phyloP scores from a whole-genome alignment of 2,797 vertebrate species.

The Bovichtus diacanthus region DNA sequence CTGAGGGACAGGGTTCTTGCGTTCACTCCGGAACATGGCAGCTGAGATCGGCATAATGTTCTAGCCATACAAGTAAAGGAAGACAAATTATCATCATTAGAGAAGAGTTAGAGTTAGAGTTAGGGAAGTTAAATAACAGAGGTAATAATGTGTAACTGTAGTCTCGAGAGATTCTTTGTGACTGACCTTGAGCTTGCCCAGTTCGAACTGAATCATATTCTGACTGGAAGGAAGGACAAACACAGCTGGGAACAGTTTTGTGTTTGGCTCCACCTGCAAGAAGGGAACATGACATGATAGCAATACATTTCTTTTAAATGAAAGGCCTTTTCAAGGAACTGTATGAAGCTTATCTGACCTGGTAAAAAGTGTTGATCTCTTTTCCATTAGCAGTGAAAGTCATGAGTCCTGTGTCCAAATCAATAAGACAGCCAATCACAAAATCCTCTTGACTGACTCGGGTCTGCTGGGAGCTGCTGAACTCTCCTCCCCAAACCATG shows the following conservation, averaged over 20 bases:
- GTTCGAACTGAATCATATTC: constrained; percentile 92
- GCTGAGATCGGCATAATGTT: constrained; percentile 98
- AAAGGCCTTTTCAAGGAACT: background rate
- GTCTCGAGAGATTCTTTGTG: background rate
- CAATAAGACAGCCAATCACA: constrained; percentile 93
- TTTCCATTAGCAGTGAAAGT: constrained; percentile 95
- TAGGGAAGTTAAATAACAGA: background rate
- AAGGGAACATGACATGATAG: background rate
- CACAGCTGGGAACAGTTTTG: constrained; percentile 93
- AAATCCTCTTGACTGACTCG: constrained; percentile 93
- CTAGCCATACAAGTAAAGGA: constrained; percentile 69
- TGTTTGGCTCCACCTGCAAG: constrained; percentile 93
- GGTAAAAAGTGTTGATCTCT: constrained; percentile 96
- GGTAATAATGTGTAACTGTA: background rate
- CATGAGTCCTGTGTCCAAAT: constrained; percentile 95
- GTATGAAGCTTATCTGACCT: constrained; percentile 81
- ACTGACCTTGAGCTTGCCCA: constrained; percentile 93
- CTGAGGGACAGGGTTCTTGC: constrained; percentile 92
- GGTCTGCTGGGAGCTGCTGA: constrained; percentile 91
- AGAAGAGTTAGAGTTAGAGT: no score
- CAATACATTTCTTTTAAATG: background rate
- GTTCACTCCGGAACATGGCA: constrained; percentile 95
- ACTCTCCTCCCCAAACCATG: constrained; percentile 97
- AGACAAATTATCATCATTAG: background rate
- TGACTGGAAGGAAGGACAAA: constrained; percentile 92